Evolutionary conservation across 2,113 vertebrate species (phyloP), one percentile per base, ranked within the genome.

Genomic region (Limanda limanda): DNA sequence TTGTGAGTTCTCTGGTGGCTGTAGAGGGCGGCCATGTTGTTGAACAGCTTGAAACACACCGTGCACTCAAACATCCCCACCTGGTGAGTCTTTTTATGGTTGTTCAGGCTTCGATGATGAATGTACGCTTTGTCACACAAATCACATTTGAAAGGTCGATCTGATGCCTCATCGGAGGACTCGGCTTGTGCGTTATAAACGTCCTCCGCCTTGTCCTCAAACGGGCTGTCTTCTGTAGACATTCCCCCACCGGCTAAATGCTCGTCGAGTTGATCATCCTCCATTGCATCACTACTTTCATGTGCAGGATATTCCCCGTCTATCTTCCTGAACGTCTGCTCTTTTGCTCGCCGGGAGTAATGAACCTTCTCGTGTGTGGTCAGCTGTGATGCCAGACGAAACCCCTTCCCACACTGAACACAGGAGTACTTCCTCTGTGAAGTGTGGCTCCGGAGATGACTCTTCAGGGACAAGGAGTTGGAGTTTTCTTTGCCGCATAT

Each of bases 1-100:
- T 92, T 95, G 74, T 97, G 97, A 24, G 90, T 94, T 27, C 96
- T 94, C 85, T 97, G 93, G 86, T 97, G 97, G 81, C 94, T 96
- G 84, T 95, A 96, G 73, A 96, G 95, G 6, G 95, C 95, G 24
- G 95, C 96, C 85, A 96, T 92, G 54, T 97, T 97, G 67, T 93
- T 95, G 66, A 97, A 96, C 58, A 94, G 93, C 74, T 96, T 98
- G 77, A 94, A 93, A 73, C 97, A 98, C 42, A 96, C 76, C 0
- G 89, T 91, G 67, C 97, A 98, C 67, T 94, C 95, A 85, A 97
- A 98, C 78, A 94, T 93, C 6, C 96, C 97, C 1, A 94, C 93
- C 76, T 96, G 95, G 74, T 97, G 97, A 6, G 95, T 96, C 91
- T 96, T 95, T 82, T 95, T 96, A 80, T 98, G 96, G 86, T 97